Evolutionary conservation across 2,797 vertebrate species (phyloP).

Genomic region (Molossus alvarezi): DNA sequence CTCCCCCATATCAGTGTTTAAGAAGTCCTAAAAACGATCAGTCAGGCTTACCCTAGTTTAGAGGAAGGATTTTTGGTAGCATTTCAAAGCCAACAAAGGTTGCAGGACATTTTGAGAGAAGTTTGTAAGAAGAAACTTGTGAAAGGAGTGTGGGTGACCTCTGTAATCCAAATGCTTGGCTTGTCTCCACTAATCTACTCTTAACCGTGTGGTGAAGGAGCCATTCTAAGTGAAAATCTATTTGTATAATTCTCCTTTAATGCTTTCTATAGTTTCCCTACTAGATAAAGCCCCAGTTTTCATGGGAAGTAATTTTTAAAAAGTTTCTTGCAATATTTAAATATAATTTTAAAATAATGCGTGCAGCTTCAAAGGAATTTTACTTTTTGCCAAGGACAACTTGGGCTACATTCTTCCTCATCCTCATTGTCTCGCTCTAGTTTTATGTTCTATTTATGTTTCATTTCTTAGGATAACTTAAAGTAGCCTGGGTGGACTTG

Average conservation of each 20-base stretch:
- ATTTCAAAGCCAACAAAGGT: background rate
- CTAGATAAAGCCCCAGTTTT: background rate
- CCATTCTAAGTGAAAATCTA: background rate
- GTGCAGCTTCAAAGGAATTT: background rate
- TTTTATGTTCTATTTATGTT: background rate
- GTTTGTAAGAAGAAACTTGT: background rate
- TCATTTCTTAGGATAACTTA: background rate
- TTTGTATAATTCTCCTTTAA: background rate
- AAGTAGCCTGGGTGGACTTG: background rate
- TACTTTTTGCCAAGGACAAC: background rate
- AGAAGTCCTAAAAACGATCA: background rate
- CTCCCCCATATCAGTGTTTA: background rate
- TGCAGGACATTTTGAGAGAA: background rate
- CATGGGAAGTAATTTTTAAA: constrained; percentile 27
- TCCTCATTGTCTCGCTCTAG: background rate
- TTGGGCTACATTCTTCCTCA: background rate
- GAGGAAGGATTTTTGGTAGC: constrained; percentile 26
- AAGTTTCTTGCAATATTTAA: background rate
- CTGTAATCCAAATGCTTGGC: background rate
- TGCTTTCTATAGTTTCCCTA: background rate
- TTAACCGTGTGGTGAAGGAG: background rate
- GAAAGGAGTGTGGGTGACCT: background rate
- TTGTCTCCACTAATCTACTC: background rate
- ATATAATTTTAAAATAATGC: background rate
- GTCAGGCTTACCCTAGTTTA: background rate